These are phyloP conservation scores for Pseudococcus longispinus DNA, from an alignment of 2,888 invertebrate species.

Conservation along the genomic window DNA sequence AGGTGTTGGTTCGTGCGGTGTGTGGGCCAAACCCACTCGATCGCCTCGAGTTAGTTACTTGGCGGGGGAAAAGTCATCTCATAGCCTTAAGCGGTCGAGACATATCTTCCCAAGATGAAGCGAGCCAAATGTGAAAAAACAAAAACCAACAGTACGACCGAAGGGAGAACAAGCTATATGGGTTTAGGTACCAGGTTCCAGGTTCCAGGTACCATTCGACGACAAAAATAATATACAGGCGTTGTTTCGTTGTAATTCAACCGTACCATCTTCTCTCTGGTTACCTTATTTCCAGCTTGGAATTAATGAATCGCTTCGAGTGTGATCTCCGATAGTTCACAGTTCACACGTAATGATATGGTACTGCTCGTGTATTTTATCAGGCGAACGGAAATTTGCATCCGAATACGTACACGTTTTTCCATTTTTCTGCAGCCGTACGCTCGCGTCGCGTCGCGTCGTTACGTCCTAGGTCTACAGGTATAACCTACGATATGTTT, in stretches of 20 bases:
- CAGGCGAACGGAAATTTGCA: not conserved
- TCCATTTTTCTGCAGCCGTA: not conserved
- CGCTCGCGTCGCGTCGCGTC: not conserved
- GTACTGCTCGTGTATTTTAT: too few relatives aligned
- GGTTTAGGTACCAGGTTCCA: too few relatives aligned
- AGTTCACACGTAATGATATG: too few relatives aligned
- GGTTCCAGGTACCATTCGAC: not conserved
- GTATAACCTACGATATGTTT: not conserved
- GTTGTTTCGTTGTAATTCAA: too few relatives aligned
- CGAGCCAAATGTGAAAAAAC: not conserved
- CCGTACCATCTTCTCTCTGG: too few relatives aligned
- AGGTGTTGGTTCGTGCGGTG: slow-evolving; percentile 42
- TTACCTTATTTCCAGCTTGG: too few relatives aligned
- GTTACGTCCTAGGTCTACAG: too few relatives aligned
- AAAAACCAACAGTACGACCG: not conserved
- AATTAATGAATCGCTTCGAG: too few relatives aligned
- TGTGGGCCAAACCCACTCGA: slow-evolving; percentile 34
- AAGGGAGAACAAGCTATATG: not conserved
- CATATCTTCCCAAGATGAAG: not conserved
- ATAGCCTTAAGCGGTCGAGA: slow-evolving; percentile 5
- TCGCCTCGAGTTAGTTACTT: slow-evolving; percentile 18
- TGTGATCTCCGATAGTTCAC: too few relatives aligned
- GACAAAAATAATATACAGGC: not conserved
- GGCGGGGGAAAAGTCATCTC: not conserved
- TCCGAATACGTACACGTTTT: not conserved